Base-by-base conservation (phyloP, 2,797 vertebrate genomes). In the Myripristis murdjan region DNA sequence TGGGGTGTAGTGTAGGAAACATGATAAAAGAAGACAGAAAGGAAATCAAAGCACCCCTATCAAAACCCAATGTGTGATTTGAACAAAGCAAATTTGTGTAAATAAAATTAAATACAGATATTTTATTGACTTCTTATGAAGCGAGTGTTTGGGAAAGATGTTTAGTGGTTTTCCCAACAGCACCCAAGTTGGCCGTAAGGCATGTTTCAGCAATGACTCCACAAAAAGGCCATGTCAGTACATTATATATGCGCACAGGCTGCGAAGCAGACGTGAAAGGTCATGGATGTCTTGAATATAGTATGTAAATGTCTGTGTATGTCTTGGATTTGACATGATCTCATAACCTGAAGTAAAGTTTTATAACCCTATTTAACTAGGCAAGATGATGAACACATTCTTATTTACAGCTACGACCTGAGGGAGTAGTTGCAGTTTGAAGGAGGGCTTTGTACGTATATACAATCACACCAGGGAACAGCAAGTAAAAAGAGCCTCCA, bases 291-390 rank as follows among this genome's bases (percentile, higher is more conserved):
- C 3, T 23, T 64, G 28, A 62, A 52, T 24, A 18, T 28, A 52
- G 49, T 4, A 31, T 31, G 28, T 31, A 31, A 31, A 31, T 31
- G 6, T 31, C 31, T 31, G n/a, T n/a, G n/a, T n/a, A 11, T 23
- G 15, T 26, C 20, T 16, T 6, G 24, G 23, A 52, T 26, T 31
- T 52, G 49, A 52, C 49, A 28, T 15, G 7, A 31, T 49, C 49
- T 52, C 52, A 49, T 52, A 24, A 52, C 52, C 39, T 44, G 9
- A 37, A n/a, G 39, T 52, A 24, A 52, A 26, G 49, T 24, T 15
- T 52, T 52, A 24, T 14, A 31, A 11, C 49, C 14, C 52, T 52
- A 52, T 52, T 52, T 24, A 52, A 52, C 24, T 49, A 52, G 49
- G 49, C 49, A 31, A 26, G 24, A 52, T 52, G 49, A 52, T 52